Base-by-base conservation (phyloP, 2,888 invertebrate genomes). In the Epinotia bilunana region DNA sequence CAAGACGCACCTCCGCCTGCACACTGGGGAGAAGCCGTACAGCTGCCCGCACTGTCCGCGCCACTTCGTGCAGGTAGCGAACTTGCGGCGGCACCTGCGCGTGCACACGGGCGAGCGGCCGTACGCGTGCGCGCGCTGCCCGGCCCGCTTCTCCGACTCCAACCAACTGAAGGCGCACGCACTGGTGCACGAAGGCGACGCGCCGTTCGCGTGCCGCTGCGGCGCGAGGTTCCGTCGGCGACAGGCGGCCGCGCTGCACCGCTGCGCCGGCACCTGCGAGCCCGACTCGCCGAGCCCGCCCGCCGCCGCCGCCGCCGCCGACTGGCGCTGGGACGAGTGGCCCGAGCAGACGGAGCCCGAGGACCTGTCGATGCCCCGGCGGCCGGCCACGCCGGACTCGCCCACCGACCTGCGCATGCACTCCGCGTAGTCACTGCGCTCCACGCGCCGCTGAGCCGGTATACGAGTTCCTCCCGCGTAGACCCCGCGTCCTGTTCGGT, bases 11-110 rank as follows among this genome's bases (percentile, higher is more conserved):
- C 97, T 98, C 95, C 95, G 98, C 39, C 93, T 98, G 77, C 98
- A 98, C 89, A 98, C 98, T 1, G 98, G 98, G 0, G 98, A 98
- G 88, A 97, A 98, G 83, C 98, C 98, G 0, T 98, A 98, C 90
- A 97, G 97, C 84, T 98, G 98, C 91, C 96, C 96, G 71, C 98
- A 98, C 88, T 98, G 98, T 91, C 98, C 98, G 79, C 95, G 98
- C 2, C 97, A 98, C 86, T 98, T 98, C 89, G 98, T 98, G 55
- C 98, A 98, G 90, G 98, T 98, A 57, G 98, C 98, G 16, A 98
- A 98, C 88, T 94, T 98, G 55, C 95, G 98, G 7, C 96, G 98
- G 11, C 98, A 98, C 85, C 93, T 98, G 58, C 95, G 98, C 71
- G 98, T 98, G 0, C 98, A 98, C 89, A 98, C 98, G 0, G 98